Evolutionary conservation across 53 echinoderm and acorn worm genomes (phyloP).

Genomic region (Pentamera pediparva): DNA sequence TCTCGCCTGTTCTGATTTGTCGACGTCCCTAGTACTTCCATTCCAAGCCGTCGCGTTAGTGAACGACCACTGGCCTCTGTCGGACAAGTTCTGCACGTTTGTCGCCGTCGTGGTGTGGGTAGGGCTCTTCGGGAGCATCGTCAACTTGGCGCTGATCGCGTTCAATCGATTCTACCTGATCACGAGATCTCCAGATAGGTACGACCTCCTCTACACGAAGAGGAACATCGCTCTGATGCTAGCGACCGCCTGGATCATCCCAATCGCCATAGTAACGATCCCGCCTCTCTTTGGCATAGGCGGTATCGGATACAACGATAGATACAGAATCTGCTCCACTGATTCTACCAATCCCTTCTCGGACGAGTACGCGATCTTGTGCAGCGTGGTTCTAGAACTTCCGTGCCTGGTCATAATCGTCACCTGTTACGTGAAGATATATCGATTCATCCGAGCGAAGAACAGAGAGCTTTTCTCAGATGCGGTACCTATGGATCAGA

Average conservation of each 20-base stretch:
- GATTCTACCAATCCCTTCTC: conserved; percentile 46
- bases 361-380: conserved; percentile 34
- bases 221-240: conserved; percentile 36
- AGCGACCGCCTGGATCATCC: conserved; percentile 38
- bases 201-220: conserved; percentile 25
- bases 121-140: conserved; percentile 37
- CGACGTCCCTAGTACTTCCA: conserved; percentile 55
- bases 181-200: conserved; percentile 17
- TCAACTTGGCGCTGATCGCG: conserved; percentile 44
- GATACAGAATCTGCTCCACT: conserved; percentile 52
- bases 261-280: conserved; percentile 32
- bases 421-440: conserved; percentile 48
- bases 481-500: too few relatives aligned
- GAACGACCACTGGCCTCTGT: conserved; percentile 48
- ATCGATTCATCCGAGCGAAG: neutral
- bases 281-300: too few relatives aligned
- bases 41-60: conserved; percentile 61
- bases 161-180: conserved; percentile 41
- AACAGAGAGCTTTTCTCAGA: neutral
- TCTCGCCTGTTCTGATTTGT: conserved; percentile 68
- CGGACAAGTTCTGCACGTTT: conserved; percentile 36
- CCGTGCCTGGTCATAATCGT: conserved; percentile 48
- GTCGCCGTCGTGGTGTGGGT: conserved; percentile 43
- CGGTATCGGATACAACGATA: conserved; percentile 41
- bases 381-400: conserved; percentile 28